Percentiles rank a stretch among this genome's conserved stretches.
These are phyloP conservation scores for Colinus virginianus DNA, from an alignment of 2,113 vertebrate genomes.

Conservation along the genomic window DNA sequence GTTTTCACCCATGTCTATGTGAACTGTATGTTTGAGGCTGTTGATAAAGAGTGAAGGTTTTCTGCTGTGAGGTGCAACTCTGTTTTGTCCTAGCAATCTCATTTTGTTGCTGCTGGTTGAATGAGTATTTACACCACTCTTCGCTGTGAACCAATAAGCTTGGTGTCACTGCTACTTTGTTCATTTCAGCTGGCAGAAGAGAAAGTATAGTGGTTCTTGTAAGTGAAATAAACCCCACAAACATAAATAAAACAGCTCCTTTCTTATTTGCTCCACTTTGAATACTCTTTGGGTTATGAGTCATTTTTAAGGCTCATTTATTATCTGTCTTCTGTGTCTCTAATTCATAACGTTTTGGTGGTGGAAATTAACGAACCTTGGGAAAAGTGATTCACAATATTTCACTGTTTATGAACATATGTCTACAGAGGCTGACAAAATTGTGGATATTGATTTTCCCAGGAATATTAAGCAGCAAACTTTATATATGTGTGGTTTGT, in stretches of 20 bases:
- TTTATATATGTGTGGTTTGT: not conserved
- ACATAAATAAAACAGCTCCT: not conserved
- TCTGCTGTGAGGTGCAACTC: not conserved
- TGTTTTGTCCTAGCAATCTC: not conserved
- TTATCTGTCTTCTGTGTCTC: not conserved
- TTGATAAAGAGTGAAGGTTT: not conserved
- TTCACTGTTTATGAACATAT: not conserved
- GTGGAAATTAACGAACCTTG: not conserved
- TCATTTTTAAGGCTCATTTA: slow-evolving; percentile 7
- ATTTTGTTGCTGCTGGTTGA: not conserved
- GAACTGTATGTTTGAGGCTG: not conserved
- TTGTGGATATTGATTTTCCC: slow-evolving; percentile 4
- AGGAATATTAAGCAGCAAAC: not conserved
- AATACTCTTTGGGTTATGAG: not conserved
- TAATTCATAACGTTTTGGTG: not conserved
- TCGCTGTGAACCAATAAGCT: not conserved
- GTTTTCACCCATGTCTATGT: not conserved
- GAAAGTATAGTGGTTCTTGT: not conserved
- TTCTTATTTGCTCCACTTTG: not conserved
- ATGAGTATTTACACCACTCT: not conserved
- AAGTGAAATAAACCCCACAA: accelerated
- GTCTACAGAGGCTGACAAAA: not conserved
- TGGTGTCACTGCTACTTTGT: not conserved
- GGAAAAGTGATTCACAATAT: not conserved
- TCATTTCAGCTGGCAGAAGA: not conserved